Conservation (phyloP, 2,113 vertebrate genomes). For the Felis chaus region DNA sequence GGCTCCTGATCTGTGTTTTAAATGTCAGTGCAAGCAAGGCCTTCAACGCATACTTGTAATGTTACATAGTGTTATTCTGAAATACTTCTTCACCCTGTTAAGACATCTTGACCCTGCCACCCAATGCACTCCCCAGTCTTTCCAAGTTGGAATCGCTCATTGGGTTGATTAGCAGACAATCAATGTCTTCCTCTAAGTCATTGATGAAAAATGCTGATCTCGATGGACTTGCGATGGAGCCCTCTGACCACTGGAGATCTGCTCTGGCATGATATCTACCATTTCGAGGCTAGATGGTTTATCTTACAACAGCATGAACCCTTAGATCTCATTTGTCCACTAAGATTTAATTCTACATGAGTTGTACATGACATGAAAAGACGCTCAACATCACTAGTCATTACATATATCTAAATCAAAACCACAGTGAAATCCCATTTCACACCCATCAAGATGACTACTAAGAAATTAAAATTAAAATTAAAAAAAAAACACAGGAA, state of each 20-base stretch:
- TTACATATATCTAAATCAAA: neutral
- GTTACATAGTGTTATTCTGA: neutral
- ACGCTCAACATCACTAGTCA: neutral
- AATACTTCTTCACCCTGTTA: neutral
- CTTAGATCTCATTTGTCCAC: neutral
- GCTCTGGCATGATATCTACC: neutral
- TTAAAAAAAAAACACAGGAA: neutral
- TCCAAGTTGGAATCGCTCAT: neutral
- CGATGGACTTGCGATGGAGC: neutral
- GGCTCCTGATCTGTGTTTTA: neutral
- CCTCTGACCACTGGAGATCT: neutral
- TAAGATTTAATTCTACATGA: neutral
- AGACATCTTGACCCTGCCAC: neutral
- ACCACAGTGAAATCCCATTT: neutral
- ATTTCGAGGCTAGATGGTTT: neutral
- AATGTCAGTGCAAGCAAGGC: neutral
- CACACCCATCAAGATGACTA: neutral
- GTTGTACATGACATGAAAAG: neutral
- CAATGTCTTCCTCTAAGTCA: neutral
- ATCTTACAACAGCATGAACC: neutral
- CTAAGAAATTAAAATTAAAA: neutral
- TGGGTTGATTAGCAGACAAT: neutral
- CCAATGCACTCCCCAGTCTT: neutral
- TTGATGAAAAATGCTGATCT: neutral
- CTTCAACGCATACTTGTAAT: neutral